Evolutionary conservation across 2,888 invertebrate species (phyloP).

Genomic region (Drosophila monieri): DNA sequence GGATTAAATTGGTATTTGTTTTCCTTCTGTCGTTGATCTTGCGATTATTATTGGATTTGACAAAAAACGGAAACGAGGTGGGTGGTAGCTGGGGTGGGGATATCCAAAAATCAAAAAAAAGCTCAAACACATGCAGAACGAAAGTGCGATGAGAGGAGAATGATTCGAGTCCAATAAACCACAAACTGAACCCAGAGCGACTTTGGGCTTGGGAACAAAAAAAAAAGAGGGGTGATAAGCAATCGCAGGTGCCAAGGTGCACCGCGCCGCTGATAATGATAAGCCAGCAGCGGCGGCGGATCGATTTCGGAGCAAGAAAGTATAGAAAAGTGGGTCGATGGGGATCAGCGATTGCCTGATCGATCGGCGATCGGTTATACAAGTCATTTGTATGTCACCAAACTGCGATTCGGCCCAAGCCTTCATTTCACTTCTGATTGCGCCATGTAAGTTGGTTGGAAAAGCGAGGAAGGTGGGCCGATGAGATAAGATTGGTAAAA

Average conservation of each 20-base stretch:
- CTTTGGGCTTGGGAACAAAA: neutral
- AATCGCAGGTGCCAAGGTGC: conserved; percentile 46
- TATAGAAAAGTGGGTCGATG: conserved; percentile 44
- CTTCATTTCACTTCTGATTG: neutral
- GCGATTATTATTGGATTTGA: conserved; percentile 20
- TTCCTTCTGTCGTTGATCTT: conserved; percentile 15
- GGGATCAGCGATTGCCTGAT: conserved; percentile 25
- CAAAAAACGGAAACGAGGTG: conserved; percentile 5
- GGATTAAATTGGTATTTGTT: neutral
- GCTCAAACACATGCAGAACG: conserved; percentile 43
- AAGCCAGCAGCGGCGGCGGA: neutral
- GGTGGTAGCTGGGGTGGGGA: neutral
- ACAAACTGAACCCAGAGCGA: conserved; percentile 7
- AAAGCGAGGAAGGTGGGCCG: neutral
- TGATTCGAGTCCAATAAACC: conserved; percentile 42
- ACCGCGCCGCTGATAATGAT: conserved; percentile 25
- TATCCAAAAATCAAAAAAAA: conserved; percentile 24
- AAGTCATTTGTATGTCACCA: conserved; percentile 46
- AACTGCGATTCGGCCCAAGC: conserved; percentile 23
- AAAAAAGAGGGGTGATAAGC: conserved; percentile 22
- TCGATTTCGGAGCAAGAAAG: neutral
- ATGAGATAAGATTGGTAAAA: conserved; percentile 35
- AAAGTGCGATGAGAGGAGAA: conserved; percentile 10
- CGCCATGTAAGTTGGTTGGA: neutral
- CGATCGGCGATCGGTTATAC: conserved; percentile 35